Base-by-base conservation (phyloP, 2,113 vertebrate species). In the Ia io region DNA sequence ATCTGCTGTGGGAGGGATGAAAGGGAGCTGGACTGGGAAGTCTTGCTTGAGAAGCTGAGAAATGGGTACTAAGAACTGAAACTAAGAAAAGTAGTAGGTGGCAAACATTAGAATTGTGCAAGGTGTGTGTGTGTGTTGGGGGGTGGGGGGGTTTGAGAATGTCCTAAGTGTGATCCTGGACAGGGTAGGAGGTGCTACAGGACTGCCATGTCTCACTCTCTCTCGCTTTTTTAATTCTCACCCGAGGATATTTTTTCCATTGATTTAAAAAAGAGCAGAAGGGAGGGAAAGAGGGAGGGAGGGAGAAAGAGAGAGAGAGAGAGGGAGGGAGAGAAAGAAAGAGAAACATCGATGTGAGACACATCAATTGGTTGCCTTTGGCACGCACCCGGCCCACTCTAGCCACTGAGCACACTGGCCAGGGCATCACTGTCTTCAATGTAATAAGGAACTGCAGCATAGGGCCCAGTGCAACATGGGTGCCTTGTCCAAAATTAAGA, bases 121-220 rank as follows among this genome's bases (percentile, higher is more conserved):
- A 40, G 61, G 37, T 1, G 18, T 28, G 56, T 25, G 53, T 59
- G 42, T 74, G 42, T 37, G 37, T 37, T 23, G 69, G 37, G 5
- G 10, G 0, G 30, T 2, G 16, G 9, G 1, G 4, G 22, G 16
- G 53, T 1, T 80, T 28, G 20, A 30, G 47, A 32, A 42, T 2
- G 6, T 40, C 42, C 63, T 25, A 25, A 70, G 49, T 8, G 0
- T 16, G 23, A 28, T 22, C 63, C 85, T 80, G 40, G 73, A 40
- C 7, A 3, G 3, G 0, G 22, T 30, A 0, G 32, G 17, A 28
- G 32, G 3, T 6, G 32, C 13, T 18, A 1, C 0, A 14, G 83
- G 42, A 56, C 35, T 13, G 12, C 28, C 5, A 32, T 1, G 3
- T 22, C 63, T 65, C 35, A 51, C 37, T 37, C 23, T 59, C 56